These are phyloP conservation scores for Zootermopsis nevadensis DNA, from an alignment of 2,888 invertebrate species.

Conservation along the genomic window DNA sequence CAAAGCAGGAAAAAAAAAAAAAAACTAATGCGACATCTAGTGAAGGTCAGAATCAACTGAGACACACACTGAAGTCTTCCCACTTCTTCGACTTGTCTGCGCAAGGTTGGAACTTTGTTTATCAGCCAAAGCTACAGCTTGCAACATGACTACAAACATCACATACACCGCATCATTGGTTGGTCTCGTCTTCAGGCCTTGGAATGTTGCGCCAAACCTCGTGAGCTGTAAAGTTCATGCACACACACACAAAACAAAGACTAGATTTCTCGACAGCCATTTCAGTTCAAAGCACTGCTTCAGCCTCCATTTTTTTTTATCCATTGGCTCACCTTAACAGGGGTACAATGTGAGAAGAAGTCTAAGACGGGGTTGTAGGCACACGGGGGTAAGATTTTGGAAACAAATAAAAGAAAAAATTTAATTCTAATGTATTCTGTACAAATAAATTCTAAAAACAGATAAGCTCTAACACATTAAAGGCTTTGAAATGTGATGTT, in stretches of 20 bases:
- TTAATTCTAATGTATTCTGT: not conserved
- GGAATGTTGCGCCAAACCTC: conserved; percentile 26
- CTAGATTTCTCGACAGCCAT: conserved; percentile 60
- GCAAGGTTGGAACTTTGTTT: conserved; percentile 31
- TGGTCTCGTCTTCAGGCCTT: conserved; percentile 11
- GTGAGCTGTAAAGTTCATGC: conserved; percentile 19
- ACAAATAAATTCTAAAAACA: not conserved
- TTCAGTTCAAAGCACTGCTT: conserved; percentile 40
- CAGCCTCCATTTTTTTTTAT: not conserved
- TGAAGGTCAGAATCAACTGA: conserved; percentile 24
- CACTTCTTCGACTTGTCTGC: not conserved
- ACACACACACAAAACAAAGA: conserved; percentile 56
- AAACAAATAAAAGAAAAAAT: not conserved
- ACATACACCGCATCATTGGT: not conserved
- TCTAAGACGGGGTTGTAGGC: conserved; percentile 20
- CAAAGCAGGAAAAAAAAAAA: conserved; percentile 63
- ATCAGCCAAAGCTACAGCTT: conserved; percentile 19
- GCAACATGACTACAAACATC: not conserved
- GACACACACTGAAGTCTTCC: conserved; percentile 16
- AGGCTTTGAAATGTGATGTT: conserved; percentile 35
- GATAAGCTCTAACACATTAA: conserved; percentile 11
- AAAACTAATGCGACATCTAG: conserved; percentile 56
- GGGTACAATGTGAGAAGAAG: conserved; percentile 17
- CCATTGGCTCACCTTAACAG: not conserved
- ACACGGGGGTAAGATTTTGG: conserved; percentile 31